Evolutionary conservation across 2,797 vertebrate species (phyloP).

Genomic region (Helicolenus hilgendorfi): DNA sequence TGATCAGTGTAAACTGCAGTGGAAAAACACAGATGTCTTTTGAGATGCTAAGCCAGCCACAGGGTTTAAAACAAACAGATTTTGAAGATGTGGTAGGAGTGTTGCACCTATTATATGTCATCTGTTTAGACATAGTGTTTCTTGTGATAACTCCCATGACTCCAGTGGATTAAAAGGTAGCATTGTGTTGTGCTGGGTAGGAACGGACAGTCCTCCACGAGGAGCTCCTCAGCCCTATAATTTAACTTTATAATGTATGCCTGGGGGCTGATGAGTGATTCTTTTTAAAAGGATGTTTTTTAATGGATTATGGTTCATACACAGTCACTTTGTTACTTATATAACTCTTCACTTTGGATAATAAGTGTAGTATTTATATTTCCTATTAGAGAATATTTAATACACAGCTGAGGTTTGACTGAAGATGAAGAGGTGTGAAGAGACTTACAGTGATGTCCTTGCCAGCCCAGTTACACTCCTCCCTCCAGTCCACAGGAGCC

Average conservation of each 20-base stretch:
- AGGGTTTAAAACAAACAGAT: slow-evolving; percentile 28
- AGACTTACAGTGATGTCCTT: slow-evolving; percentile 97
- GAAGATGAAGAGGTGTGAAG: not conserved
- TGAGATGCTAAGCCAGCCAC: not conserved
- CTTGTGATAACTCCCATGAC: slow-evolving; percentile 79
- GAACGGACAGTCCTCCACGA: slow-evolving; percentile 41
- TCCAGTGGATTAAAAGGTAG: slow-evolving; percentile 72
- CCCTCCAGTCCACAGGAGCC: slow-evolving; percentile 97
- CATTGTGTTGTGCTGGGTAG: slow-evolving; percentile 64
- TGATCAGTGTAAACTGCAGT: not conserved
- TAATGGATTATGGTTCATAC: not conserved
- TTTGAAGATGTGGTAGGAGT: slow-evolving; percentile 57
- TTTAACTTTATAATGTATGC: not conserved
- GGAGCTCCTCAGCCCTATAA: slow-evolving; percentile 20
- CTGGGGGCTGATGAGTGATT: not conserved
- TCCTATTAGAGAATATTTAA: not conserved
- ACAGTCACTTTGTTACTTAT: not conserved
- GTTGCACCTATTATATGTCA: slow-evolving; percentile 60
- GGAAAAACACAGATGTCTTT: not conserved
- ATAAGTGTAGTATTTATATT: not conserved
- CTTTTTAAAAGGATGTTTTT: not conserved
- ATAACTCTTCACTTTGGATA: not conserved
- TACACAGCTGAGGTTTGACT: not conserved
- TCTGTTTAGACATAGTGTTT: slow-evolving; percentile 52
- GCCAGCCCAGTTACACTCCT: slow-evolving; percentile 99